Percentiles rank a stretch among this genome's conserved stretches.
These are phyloP conservation scores for Rhinophrynus dorsalis DNA, from an alignment of 2,797 vertebrate species.

Conservation along the genomic window DNA sequence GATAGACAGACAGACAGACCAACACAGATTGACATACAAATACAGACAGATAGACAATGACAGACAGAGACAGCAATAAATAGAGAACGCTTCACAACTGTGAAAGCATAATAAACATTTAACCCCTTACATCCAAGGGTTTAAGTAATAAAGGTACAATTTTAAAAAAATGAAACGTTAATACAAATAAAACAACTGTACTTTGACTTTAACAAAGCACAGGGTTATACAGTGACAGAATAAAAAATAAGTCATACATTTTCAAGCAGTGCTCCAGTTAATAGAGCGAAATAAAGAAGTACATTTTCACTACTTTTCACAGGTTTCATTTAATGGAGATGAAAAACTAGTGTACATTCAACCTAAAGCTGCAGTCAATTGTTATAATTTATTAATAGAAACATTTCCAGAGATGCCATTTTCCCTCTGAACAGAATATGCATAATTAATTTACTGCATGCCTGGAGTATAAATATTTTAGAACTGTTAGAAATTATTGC, in stretches of 20 bases:
- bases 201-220: too few species aligned
- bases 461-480: conserved; percentile 40
- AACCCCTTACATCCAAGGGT: too few species aligned
- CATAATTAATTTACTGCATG: conserved; percentile 47
- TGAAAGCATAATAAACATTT: too few species aligned
- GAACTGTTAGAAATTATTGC: conserved; percentile 23
- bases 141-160: too few species aligned
- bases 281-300: conserved; percentile 11
- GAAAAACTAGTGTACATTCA: conserved; percentile 28
- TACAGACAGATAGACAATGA: too few species aligned
- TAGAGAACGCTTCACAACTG: too few species aligned
- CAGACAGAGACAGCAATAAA: too few species aligned
- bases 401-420: conserved; percentile 38
- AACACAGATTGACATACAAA: too few species aligned
- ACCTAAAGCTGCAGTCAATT: conserved; percentile 42
- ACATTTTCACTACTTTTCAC: conserved; percentile 13
- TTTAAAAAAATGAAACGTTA: too few species aligned
- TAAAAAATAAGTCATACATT: not conserved
- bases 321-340: conserved; percentile 16
- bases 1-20: too few species aligned
- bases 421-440: conserved; percentile 41
- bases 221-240: not conserved
- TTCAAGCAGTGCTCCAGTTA: not conserved
- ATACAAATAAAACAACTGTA: too few species aligned
- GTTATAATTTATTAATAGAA: conserved; percentile 49